phyloP scores from a whole-genome alignment of 1,140 invertebrate genomes.

The Apis florea region DNA sequence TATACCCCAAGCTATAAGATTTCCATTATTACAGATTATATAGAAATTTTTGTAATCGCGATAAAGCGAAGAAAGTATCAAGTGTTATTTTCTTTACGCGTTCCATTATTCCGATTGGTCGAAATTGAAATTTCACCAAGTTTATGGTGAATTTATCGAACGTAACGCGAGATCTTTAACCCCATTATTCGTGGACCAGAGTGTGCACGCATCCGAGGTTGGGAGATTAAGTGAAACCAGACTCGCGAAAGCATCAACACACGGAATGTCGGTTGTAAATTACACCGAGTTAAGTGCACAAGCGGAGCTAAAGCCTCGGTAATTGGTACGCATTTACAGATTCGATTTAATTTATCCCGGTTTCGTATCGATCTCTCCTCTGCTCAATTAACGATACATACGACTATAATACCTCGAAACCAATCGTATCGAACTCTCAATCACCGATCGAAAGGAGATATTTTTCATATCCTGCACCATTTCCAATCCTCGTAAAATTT shows the following conservation, averaged over 20 bases:
- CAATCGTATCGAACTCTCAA: background rate
- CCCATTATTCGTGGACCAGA: constrained; percentile 11
- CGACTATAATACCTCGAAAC: background rate
- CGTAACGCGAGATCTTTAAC: constrained; percentile 1
- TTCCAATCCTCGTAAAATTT: background rate
- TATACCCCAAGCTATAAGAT: no score
- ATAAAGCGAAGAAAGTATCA: no score
- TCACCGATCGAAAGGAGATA: background rate
- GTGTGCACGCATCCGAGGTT: background rate
- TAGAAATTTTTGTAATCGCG: no score
- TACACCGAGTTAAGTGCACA: constrained; percentile 4
- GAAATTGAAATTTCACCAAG: background rate
- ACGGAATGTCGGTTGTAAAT: constrained; percentile 21
- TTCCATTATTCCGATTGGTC: background rate
- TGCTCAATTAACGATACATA: constrained; percentile 6
- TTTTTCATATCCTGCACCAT: background rate
- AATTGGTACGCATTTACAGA: constrained; percentile 28
- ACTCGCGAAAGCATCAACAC: constrained; percentile 16
- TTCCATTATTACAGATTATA: no score
- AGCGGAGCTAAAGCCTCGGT: background rate
- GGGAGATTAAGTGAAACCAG: constrained; percentile 26
- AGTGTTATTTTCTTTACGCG: no score
- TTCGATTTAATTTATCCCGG: constrained; percentile 27
- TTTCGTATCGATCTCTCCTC: background rate
- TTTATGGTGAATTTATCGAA: background rate